A percentile compares a stretch with the other conserved stretches of the same genome.
Conservation (phyloP, 2,797 vertebrate genomes). For the Mycteria americana region DNA sequence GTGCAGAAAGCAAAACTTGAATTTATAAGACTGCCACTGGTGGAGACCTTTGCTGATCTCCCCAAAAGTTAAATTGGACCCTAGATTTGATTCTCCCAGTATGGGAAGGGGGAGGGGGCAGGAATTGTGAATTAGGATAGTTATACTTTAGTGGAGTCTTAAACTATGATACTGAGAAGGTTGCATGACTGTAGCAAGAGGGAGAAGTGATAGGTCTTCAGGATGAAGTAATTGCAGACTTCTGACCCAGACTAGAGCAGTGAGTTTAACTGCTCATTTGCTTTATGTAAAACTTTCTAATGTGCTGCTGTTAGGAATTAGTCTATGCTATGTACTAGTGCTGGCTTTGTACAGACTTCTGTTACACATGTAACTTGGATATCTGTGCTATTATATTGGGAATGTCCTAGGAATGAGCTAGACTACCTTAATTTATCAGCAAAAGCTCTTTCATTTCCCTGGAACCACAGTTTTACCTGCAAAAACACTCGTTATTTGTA, state of each 20-base stretch:
- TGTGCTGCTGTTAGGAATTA: neutral
- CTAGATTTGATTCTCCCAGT: neutral
- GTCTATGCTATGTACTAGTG: neutral
- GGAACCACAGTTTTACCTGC: neutral
- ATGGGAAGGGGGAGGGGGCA: neutral
- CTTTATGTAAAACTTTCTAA: neutral
- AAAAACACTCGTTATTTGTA: neutral
- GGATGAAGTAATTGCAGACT: neutral
- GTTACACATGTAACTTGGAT: rapidly evolving
- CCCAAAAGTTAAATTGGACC: no score
- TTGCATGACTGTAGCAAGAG: neutral
- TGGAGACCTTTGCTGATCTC: neutral
- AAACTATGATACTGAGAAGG: neutral
- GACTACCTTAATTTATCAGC: neutral
- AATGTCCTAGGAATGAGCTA: neutral
- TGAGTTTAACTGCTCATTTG: neutral
- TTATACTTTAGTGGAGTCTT: neutral
- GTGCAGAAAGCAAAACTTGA: neutral
- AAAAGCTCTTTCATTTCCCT: neutral
- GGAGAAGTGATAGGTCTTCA: neutral
- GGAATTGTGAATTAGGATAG: neutral
- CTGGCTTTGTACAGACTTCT: neutral
- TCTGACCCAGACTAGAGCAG: neutral
- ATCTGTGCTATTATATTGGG: neutral
- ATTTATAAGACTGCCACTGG: neutral